Percentiles rank a stretch among this genome's conserved stretches.
Conservation (phyloP, 1,140 invertebrate species). For the Tetragnatha versicolor region DNA sequence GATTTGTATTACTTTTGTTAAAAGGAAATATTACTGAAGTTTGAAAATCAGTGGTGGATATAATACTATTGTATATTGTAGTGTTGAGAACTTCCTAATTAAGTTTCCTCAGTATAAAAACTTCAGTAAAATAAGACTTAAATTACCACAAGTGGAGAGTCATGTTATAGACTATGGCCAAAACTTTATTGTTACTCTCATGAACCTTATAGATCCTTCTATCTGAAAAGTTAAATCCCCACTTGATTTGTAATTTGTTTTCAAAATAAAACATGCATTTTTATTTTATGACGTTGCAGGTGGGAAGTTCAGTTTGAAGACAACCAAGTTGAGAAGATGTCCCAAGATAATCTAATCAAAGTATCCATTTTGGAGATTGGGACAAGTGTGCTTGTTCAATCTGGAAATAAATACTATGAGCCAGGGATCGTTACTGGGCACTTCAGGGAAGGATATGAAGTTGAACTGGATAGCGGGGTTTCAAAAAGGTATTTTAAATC, state of each 20-base stretch:
- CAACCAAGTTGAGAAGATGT: slow-evolving; percentile 34
- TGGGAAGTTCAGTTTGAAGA: slow-evolving; percentile 59
- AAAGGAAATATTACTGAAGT: too few relatives aligned
- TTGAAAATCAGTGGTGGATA: too few relatives aligned
- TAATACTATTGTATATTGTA: too few relatives aligned
- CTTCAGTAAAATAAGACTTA: too few relatives aligned
- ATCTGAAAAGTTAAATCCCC: too few relatives aligned
- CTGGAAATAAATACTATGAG: slow-evolving; percentile 42
- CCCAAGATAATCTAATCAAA: slow-evolving; percentile 55
- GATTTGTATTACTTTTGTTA: too few relatives aligned
- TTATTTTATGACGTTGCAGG: slow-evolving; percentile 29
- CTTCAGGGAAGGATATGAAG: slow-evolving; percentile 52
- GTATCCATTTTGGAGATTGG: slow-evolving; percentile 12
- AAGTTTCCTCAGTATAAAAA: too few relatives aligned
- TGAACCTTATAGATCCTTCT: background rate
- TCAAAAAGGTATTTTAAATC: slow-evolving; percentile 28
- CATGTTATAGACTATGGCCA: background rate
- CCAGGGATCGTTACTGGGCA: slow-evolving; percentile 39
- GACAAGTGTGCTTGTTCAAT: slow-evolving; percentile 34
- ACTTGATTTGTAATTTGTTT: too few relatives aligned
- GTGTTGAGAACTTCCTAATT: too few relatives aligned
- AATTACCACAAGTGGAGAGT: too few relatives aligned
- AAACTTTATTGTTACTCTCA: background rate
- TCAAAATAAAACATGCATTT: background rate
- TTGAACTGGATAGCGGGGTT: slow-evolving; percentile 44